phyloP scores from a whole-genome alignment of 1,140 invertebrate species.

The Pachyrhynchus sulphureomaculatus region DNA sequence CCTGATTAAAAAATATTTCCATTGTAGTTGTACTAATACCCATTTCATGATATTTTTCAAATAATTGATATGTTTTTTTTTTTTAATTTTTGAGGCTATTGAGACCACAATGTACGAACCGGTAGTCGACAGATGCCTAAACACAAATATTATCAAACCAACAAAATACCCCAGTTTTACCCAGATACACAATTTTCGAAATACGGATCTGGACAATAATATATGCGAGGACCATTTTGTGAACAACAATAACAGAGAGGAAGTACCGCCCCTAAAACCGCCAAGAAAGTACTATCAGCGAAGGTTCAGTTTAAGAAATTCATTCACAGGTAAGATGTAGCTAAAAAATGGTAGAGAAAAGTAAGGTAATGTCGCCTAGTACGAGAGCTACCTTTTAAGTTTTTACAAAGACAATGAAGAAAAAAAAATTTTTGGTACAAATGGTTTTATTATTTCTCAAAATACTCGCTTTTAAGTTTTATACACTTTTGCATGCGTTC shows the following conservation, averaged over 20 bases:
- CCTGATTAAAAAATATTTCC: no score
- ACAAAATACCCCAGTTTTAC: slow-evolving; percentile 27
- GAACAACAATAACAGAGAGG: slow-evolving; percentile 19
- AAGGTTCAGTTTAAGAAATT: slow-evolving; percentile 7
- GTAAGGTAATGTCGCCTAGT: no score
- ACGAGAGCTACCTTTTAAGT: no score
- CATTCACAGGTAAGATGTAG: slow-evolving; percentile 19
- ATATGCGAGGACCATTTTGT: background rate
- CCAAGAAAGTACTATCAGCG: slow-evolving; percentile 27
- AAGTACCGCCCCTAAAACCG: slow-evolving; percentile 28
- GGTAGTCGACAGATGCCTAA: slow-evolving; percentile 31
- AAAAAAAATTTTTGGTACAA: no score
- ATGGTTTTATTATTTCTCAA: no score
- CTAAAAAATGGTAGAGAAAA: no score
- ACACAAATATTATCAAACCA: slow-evolving; percentile 25
- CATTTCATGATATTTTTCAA: no score
- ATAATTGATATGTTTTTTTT: background rate
- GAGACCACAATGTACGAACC: slow-evolving; percentile 36
- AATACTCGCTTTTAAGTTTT: no score
- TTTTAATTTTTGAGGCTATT: slow-evolving; percentile 2
- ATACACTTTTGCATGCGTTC: no score
- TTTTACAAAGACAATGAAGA: no score
- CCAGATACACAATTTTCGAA: slow-evolving; percentile 19
- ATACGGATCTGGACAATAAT: slow-evolving; percentile 11
- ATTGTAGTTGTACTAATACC: no score